Evolutionary conservation across 2,888 invertebrate genomes (phyloP), one percentile per base, ranked within the genome.

Genomic region (Trichogramma dendrolimi): DNA sequence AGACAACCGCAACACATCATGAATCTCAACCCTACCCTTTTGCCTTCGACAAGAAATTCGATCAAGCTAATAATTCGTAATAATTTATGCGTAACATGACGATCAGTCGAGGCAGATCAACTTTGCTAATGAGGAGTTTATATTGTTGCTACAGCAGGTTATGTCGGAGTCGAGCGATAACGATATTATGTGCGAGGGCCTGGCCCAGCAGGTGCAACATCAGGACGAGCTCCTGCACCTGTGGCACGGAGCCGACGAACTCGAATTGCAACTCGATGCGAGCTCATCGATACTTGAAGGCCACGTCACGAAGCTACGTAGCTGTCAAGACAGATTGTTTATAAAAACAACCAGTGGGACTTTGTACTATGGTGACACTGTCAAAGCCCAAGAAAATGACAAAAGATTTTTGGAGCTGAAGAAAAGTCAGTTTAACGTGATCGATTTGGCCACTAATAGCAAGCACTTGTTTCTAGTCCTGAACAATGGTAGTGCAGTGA

Each of bases 401-500:
- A 27, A 27, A 27, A 27, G 27, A 27, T 27, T 27, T 27, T 73
- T 81, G 67, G 81, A 83, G 69, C 80, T 80, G 66, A 83, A 80
- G 73, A 79, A 83, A 58, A 79, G 81, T 55, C 82, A 83, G 64
- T 80, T 85, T 66, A 80, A 81, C 68, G 85, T 85, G 41, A 80
- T 85, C 68, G 87, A 88, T 80, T 83, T 89, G 75, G 85, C 86
- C 68, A 82, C 83, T 71, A 84, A 84, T 73, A 82, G 83, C 70
- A 81, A 84, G 68, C 77, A 82, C 70, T 77, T 88, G 53, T 87
- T 85, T 74, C 80, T 85, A 63, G 84, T 88, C 65, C 85, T 85
- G 78, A 80, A 81, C 55, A 83, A 84, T 71, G 88, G 88, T 14
- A 80, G 83, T 64, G 82, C 87, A 39, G 83, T 83, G 70, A 85